A percentile compares a stretch with the other conserved stretches of the same genome.
These are phyloP conservation scores for Cercopithecus neglectus DNA, from an alignment of 2,797 vertebrate species.

Conservation along the genomic window DNA sequence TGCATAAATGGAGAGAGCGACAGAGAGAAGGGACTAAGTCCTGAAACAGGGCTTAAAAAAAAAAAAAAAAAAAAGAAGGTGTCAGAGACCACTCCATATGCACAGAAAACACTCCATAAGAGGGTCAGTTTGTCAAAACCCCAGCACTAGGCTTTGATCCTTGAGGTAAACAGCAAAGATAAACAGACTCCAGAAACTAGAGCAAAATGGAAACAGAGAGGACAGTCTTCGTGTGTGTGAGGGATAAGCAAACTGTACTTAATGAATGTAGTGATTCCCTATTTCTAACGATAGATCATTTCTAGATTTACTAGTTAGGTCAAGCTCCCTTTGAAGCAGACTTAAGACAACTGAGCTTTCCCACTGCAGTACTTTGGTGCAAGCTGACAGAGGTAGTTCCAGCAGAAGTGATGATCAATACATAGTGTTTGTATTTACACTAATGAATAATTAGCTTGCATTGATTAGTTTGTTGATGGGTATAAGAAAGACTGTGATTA, in stretches of 20 bases:
- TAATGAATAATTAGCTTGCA: background rate
- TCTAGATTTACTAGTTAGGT: background rate
- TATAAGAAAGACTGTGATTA: background rate
- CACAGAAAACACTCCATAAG: background rate
- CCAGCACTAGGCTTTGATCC: background rate
- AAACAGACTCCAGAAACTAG: background rate
- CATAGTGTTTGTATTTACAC: background rate
- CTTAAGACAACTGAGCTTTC: background rate
- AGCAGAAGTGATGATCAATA: background rate
- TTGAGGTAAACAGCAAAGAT: background rate
- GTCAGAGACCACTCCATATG: background rate
- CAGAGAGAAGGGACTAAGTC: background rate
- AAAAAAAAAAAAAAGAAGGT: too few relatives aligned
- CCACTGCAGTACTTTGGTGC: background rate
- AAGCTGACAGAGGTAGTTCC: rapidly evolving
- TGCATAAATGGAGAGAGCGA: background rate
- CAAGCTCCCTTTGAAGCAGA: background rate
- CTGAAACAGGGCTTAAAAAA: background rate
- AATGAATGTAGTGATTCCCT: background rate
- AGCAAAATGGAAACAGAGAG: background rate
- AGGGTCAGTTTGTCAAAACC: background rate
- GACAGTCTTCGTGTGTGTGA: background rate
- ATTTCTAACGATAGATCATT: background rate
- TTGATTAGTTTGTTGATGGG: background rate
- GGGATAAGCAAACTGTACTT: background rate